Base-by-base conservation (phyloP, 2,888 invertebrate genomes). In the Cataglyphis rosenhaueri region DNA sequence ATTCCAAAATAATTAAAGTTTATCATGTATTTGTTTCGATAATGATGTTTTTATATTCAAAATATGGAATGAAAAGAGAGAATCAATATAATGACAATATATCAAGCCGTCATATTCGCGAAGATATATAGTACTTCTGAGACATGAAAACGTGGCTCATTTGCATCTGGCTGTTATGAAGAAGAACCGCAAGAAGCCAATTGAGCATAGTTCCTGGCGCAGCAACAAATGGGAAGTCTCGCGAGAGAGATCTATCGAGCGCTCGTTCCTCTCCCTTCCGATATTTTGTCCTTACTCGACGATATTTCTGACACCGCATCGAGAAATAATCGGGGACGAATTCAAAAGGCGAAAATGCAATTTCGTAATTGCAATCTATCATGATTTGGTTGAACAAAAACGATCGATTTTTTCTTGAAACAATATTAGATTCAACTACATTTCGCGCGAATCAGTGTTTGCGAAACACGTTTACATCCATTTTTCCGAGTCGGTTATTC, bases 71-170 rank as follows among this genome's bases (percentile, higher is more conserved):
- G 25, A 25, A 38, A 55, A 1, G 32, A 38, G 48, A 1, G 32
- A 52, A 76, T 66, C 64, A 21, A 62, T 76, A 82, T 44, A 44
- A 70, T 48, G 38, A 41, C 32, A 35, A 85, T 86, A 85, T 83
- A 88, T 88, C 74, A 65, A 32, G 18, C 41, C 55, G 65, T 75
- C 85, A 83, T 84, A 78, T 71, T 75, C 61, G 55, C 18, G 61
- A 81, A 76, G 52, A 75, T 79, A 62, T 52, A 52, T 75, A 62
- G 48, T 76, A 70, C 62, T 70, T 62, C 55, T 18, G 38, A 79
- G 85, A 86, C 64, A 79, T 73, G 32, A 57, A 64, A 85, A 79
- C 41, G 66, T 66, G 48, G 48, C 84, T 84, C 82, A 84, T 88
- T 88, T 86, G 79, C 84, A 84, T 83, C 25, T n/a, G 48, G 48